phyloP scores from a whole-genome alignment of 1,140 invertebrate genomes.

The Bombus difficillimus region DNA sequence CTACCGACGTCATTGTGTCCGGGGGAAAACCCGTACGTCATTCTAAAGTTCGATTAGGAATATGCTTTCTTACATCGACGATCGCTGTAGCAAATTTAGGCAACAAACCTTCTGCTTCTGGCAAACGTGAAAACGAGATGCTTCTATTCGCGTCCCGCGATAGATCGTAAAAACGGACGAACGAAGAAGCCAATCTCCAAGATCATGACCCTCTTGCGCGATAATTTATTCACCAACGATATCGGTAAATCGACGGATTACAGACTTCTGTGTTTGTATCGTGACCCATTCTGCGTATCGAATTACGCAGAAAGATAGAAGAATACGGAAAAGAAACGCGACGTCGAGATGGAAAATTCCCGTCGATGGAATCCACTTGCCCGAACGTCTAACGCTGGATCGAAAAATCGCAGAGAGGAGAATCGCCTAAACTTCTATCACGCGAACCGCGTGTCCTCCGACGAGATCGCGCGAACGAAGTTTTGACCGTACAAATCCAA shows the following conservation, averaged over 20 bases:
- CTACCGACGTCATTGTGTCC: slow-evolving; percentile 6
- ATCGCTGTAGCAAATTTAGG: not conserved
- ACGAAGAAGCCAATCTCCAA: not conserved
- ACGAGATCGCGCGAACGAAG: no score
- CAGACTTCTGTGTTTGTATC: not conserved
- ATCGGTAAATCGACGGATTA: not conserved
- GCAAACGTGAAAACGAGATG: not conserved
- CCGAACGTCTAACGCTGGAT: no score
- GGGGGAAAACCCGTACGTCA: slow-evolving; percentile 30
- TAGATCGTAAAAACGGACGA: not conserved
- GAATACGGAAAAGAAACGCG: no score
- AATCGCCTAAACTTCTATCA: not conserved
- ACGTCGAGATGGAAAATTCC: no score
- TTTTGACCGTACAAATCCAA: no score
- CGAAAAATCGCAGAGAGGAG: no score
- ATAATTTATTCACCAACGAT: not conserved
- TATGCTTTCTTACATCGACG: no score
- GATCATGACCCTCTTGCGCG: not conserved
- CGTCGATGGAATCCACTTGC: no score
- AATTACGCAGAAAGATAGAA: no score
- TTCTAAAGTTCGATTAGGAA: not conserved
- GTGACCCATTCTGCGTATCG: no score
- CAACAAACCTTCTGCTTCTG: not conserved
- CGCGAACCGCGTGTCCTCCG: not conserved
- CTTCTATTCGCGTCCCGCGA: not conserved